A percentile compares a stretch with the other conserved stretches of the same genome.
Conservation (phyloP, 2,797 vertebrate species). For the Mico argentatus region DNA sequence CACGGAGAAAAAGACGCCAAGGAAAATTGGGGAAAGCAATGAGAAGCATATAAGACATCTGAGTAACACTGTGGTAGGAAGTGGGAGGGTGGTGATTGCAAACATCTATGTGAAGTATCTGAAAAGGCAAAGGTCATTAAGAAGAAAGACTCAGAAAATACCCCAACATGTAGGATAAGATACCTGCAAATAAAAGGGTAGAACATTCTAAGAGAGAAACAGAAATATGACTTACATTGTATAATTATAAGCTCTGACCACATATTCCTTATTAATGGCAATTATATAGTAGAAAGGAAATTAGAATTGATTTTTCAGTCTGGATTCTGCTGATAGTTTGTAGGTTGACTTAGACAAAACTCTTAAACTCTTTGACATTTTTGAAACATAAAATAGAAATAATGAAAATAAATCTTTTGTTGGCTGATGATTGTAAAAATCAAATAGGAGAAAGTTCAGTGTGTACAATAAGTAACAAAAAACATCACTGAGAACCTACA, state of each 20-base stretch:
- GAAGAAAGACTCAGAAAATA: not conserved
- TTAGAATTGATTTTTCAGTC: not conserved
- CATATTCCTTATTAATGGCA: not conserved
- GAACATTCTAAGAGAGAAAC: not conserved
- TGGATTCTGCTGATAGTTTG: not conserved
- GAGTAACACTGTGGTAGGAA: not conserved
- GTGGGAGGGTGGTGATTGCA: not conserved
- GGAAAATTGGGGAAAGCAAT: not conserved
- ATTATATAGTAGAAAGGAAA: not conserved
- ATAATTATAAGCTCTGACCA: not conserved
- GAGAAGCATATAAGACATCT: not conserved
- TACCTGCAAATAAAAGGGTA: not conserved
- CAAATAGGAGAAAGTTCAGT: not conserved
- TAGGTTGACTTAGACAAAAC: not conserved
- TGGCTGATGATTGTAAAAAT: not conserved
- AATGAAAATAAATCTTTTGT: not conserved
- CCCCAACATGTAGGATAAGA: not conserved
- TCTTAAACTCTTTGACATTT: not conserved
- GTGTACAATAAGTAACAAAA: not conserved
- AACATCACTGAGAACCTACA: not conserved
- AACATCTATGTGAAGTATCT: not conserved
- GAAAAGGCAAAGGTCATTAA: not conserved
- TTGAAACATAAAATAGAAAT: constrained; percentile 13
- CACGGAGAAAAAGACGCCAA: not conserved
- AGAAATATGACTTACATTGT: not conserved